Percentiles rank a stretch among this genome's conserved stretches.
Evolutionary conservation across 2,113 vertebrate genomes (phyloP).

Genomic region (Dolichotis patagonum): DNA sequence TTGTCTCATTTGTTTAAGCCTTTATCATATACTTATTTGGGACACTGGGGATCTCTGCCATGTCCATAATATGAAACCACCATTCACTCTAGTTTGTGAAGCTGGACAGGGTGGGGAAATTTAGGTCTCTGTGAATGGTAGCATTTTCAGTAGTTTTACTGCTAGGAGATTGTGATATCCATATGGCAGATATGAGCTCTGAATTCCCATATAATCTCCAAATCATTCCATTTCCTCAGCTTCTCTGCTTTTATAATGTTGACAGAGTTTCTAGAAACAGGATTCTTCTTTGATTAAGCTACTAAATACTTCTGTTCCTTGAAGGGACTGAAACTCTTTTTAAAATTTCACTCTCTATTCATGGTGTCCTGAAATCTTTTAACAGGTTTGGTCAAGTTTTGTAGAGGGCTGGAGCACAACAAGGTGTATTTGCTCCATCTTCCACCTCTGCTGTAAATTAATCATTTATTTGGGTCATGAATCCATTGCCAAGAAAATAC

Average conservation of each 20-base stretch:
- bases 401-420: background rate
- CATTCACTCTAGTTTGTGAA: background rate
- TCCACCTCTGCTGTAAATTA: background rate
- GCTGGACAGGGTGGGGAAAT: background rate
- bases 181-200: background rate
- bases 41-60: too few relatives aligned
- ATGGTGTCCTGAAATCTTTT: background rate
- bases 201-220: background rate
- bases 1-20: too few relatives aligned
- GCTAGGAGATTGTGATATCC: background rate
- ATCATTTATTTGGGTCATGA: background rate
- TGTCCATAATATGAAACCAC: background rate
- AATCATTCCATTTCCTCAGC: background rate
- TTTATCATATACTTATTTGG: too few relatives aligned
- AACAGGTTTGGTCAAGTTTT: background rate
- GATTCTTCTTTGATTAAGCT: conserved; percentile 5
- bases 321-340: background rate
- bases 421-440: background rate
- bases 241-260: background rate
- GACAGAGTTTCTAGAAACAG: background rate
- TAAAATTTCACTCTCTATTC: background rate
- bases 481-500: background rate
- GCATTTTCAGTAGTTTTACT: background rate
- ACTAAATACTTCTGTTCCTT: background rate
- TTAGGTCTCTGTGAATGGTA: background rate